Conservation (phyloP, 2,797 vertebrate species). For the Molossus alvarezi region DNA sequence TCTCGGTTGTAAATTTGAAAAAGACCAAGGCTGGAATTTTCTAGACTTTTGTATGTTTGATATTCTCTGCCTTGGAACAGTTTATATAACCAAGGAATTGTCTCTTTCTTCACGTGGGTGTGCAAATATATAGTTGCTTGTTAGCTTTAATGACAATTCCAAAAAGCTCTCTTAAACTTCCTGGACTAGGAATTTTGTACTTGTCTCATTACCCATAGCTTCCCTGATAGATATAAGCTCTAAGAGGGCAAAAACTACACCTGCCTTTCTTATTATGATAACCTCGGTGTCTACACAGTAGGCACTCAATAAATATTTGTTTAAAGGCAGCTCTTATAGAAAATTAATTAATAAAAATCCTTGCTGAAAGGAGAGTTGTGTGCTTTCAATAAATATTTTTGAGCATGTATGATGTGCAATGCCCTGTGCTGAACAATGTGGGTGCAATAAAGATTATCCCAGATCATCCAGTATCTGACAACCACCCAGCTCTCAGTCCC, state of each 20-base stretch:
- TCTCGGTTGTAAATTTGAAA: conserved; percentile 65
- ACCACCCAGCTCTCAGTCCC: neutral
- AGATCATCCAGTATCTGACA: conserved; percentile 58
- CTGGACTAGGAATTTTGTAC: conserved; percentile 3
- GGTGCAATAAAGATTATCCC: neutral
- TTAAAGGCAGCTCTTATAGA: conserved; percentile 46
- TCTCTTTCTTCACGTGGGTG: conserved; percentile 7
- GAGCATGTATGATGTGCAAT: neutral
- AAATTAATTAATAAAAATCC: conserved; percentile 32
- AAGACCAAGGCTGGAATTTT: conserved; percentile 27
- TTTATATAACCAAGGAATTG: conserved; percentile 71
- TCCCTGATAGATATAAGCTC: conserved; percentile 3
- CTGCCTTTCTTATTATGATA: neutral
- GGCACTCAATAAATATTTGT: conserved; percentile 43
- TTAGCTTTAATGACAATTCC: conserved; percentile 59
- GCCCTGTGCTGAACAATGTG: neutral
- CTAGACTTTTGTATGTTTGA: conserved; percentile 47
- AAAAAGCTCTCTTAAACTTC: conserved; percentile 19
- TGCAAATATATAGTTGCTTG: conserved; percentile 55
- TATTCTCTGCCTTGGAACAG: conserved; percentile 65
- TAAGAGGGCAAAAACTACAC: neutral
- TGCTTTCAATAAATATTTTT: conserved; percentile 41
- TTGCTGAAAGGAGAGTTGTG: conserved; percentile 4
- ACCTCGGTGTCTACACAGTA: conserved; percentile 30
- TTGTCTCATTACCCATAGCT: neutral